A percentile compares a stretch with the other conserved stretches of the same genome.
Conservation (phyloP, 2,113 vertebrate species). For the Saguinus imperator region DNA sequence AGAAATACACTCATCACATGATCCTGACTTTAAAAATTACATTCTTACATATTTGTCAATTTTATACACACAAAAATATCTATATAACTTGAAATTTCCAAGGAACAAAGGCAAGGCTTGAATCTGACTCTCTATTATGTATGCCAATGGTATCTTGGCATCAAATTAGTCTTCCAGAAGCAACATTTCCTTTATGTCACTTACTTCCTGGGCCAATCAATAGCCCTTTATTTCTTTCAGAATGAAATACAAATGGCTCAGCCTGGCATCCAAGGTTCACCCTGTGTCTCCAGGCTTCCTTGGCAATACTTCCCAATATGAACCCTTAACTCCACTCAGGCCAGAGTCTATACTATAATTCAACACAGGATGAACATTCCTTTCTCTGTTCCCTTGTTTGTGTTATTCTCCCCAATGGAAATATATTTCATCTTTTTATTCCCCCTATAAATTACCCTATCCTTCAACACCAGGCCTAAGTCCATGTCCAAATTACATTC, state of each 20-base stretch:
- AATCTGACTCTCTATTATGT: constrained; percentile 57
- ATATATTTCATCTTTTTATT: not conserved
- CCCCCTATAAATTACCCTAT: not conserved
- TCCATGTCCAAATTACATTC: not conserved
- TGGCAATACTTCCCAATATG: constrained; percentile 40
- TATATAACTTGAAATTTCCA: not conserved
- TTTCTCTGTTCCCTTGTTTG: not conserved
- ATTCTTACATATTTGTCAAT: not conserved
- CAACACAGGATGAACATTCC: not conserved
- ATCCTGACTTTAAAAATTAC: not conserved
- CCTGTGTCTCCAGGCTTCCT: constrained; percentile 32
- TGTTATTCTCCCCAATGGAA: not conserved
- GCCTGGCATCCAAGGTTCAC: constrained; percentile 47
- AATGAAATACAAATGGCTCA: constrained; percentile 60
- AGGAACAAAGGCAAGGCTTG: not conserved
- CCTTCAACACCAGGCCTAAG: not conserved
- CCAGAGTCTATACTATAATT: not conserved
- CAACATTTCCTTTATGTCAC: constrained; percentile 65
- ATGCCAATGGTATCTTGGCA: constrained; percentile 56
- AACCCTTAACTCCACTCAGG: constrained; percentile 45
- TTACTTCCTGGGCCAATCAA: constrained; percentile 73
- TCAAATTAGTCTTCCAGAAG: constrained; percentile 62
- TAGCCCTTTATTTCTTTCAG: constrained; percentile 68
- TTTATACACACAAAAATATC: not conserved
- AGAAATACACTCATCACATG: not conserved